Conservation (phyloP, 1,140 invertebrate genomes). For the Tyrophagus putrescentiae region DNA sequence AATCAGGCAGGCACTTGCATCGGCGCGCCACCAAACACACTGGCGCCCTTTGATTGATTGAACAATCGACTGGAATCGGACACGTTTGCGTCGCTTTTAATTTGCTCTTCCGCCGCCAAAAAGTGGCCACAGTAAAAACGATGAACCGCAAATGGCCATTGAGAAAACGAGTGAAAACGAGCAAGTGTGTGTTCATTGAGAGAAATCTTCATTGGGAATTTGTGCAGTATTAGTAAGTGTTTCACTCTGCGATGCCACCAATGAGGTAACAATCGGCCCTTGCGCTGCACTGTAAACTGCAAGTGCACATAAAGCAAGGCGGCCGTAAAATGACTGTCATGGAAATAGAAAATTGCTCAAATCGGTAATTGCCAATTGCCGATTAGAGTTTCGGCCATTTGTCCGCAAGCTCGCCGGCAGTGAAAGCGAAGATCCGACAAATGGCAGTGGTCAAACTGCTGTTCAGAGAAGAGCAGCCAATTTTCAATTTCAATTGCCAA, state of each 20-base stretch:
- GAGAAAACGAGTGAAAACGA: background rate
- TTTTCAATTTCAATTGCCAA: constrained; percentile 12
- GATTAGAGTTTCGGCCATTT: background rate
- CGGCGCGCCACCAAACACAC: background rate
- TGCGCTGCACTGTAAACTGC: too few relatives aligned
- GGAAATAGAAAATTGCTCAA: background rate
- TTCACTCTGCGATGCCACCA: too few relatives aligned
- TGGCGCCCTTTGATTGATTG: background rate
- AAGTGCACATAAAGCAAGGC: too few relatives aligned
- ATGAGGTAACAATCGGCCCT: constrained; percentile 7
- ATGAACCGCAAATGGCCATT: background rate
- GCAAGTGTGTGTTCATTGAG: constrained; percentile 3
- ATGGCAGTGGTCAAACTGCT: background rate
- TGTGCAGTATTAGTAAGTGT: background rate
- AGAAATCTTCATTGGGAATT: background rate
- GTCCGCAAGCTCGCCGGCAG: background rate
- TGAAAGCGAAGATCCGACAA: background rate
- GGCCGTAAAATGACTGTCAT: background rate
- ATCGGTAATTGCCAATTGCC: constrained; percentile 15
- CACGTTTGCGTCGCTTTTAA: background rate
- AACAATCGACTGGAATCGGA: background rate
- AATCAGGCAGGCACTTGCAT: background rate
- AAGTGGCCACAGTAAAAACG: too few relatives aligned
- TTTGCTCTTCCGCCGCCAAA: background rate
- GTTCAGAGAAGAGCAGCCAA: background rate